Evolutionary conservation across 2,113 vertebrate species (phyloP).

Genomic region (Brachyistius frenatus): DNA sequence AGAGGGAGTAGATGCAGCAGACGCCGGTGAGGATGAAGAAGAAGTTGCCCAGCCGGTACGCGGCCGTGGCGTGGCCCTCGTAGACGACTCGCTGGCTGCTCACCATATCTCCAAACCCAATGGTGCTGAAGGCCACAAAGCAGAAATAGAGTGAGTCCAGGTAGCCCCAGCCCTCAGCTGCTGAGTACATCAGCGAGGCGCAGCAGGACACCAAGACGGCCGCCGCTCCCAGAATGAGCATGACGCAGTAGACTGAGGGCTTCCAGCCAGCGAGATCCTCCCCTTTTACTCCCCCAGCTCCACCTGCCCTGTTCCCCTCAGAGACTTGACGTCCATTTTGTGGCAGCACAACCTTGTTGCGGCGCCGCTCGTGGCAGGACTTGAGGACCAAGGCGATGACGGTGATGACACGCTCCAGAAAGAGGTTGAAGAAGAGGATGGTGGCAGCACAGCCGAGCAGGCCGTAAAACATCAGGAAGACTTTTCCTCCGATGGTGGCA

Average conservation of each 20-base stretch:
- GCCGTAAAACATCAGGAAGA: constrained; percentile 97
- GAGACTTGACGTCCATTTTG: constrained; percentile 68
- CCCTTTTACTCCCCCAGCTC: constrained; percentile 66
- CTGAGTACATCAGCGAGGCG: constrained; percentile 94
- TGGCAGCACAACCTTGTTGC: constrained; percentile 85
- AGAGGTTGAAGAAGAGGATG: constrained; percentile 98
- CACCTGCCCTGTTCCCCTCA: constrained; percentile 43
- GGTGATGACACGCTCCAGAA: constrained; percentile 95
- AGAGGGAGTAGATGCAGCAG: constrained; percentile 98
- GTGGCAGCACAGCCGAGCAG: constrained; percentile 95
- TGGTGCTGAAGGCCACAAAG: constrained; percentile 98
- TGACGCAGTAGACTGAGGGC: constrained; percentile 96
- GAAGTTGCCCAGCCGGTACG: constrained; percentile 93
- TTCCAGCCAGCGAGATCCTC: constrained; percentile 90
- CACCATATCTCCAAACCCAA: constrained; percentile 97
- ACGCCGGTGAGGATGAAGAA: constrained; percentile 95
- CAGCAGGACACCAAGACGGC: constrained; percentile 93
- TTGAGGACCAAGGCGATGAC: constrained; percentile 92
- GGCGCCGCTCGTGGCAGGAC: constrained; percentile 87
- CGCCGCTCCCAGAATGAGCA: constrained; percentile 93
- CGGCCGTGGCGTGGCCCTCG: constrained; percentile 80
- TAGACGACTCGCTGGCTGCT: constrained; percentile 93
- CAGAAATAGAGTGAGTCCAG: constrained; percentile 98
- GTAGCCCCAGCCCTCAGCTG: constrained; percentile 94
- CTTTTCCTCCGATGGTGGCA: constrained; percentile 91